Percentiles rank a stretch among this genome's conserved stretches.
Evolutionary conservation across 2,113 vertebrate species (phyloP).

Genomic region (Leiothrix lutea): DNA sequence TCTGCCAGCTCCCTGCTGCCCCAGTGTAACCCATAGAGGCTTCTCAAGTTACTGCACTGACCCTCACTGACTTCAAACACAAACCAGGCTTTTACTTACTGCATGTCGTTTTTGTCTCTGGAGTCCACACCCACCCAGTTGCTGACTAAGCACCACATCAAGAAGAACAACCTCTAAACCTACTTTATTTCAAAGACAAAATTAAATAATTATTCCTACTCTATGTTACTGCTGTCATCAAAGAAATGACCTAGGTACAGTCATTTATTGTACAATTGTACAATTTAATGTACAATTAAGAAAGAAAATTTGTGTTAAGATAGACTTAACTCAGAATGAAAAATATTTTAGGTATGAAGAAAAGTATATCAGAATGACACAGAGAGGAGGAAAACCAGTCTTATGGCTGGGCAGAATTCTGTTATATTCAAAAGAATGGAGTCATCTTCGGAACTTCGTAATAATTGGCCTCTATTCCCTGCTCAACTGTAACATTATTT

Average conservation of each 20-base stretch:
- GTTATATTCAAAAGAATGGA: neutral
- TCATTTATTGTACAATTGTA: too few relatives aligned
- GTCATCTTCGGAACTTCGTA: neutral
- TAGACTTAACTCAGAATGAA: neutral
- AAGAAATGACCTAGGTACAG: neutral
- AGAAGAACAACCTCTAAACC: neutral
- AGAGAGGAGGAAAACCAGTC: neutral
- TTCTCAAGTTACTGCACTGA: neutral
- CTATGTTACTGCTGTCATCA: neutral
- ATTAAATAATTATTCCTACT: neutral
- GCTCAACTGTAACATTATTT: conserved; percentile 30
- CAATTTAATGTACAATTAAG: neutral
- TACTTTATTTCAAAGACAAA: neutral
- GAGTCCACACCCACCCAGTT: neutral
- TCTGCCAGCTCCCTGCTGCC: neutral
- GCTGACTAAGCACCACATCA: neutral
- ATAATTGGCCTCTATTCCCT: conserved; percentile 29
- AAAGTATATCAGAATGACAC: neutral
- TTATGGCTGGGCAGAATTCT: neutral
- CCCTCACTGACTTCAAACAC: neutral
- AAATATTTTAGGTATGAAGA: neutral
- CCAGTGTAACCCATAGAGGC: too few relatives aligned
- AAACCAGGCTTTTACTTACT: neutral
- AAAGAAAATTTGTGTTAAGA: neutral
- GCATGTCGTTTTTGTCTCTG: neutral